phyloP scores from a whole-genome alignment of 2,113 vertebrate species.

The Ariopsis seemanni region DNA sequence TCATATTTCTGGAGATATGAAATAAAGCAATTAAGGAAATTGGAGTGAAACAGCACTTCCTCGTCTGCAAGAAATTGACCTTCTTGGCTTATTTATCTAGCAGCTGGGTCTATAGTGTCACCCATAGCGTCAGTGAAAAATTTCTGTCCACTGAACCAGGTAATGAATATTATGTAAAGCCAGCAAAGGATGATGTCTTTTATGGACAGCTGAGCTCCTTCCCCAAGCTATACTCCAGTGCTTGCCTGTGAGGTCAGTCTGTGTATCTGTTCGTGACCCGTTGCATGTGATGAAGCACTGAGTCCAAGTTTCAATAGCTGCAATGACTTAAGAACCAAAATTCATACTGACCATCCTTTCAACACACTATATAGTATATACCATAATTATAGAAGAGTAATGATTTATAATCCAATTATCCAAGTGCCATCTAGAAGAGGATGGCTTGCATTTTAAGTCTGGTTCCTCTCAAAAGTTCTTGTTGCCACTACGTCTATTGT shows the following conservation, averaged over 20 bases:
- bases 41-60: background rate
- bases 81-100: background rate
- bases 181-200: background rate
- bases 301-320: background rate
- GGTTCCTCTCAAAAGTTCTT: background rate
- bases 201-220: background rate
- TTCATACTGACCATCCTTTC: background rate
- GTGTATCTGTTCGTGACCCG: background rate
- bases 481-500: background rate
- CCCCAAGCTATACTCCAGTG: background rate
- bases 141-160: background rate
- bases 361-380: background rate
- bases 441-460: background rate
- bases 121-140: background rate
- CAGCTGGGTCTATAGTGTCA: background rate
- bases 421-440: background rate
- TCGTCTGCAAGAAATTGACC: background rate
- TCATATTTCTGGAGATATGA: background rate
- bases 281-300: background rate
- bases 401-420: background rate
- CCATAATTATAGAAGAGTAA: too few species aligned
- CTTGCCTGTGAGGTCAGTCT: background rate
- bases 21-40: background rate
- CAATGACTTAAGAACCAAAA: background rate
- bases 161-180: slow-evolving; percentile 8